Base-by-base conservation (phyloP, 2,888 invertebrate genomes). In the Drosophila mulleri region DNA sequence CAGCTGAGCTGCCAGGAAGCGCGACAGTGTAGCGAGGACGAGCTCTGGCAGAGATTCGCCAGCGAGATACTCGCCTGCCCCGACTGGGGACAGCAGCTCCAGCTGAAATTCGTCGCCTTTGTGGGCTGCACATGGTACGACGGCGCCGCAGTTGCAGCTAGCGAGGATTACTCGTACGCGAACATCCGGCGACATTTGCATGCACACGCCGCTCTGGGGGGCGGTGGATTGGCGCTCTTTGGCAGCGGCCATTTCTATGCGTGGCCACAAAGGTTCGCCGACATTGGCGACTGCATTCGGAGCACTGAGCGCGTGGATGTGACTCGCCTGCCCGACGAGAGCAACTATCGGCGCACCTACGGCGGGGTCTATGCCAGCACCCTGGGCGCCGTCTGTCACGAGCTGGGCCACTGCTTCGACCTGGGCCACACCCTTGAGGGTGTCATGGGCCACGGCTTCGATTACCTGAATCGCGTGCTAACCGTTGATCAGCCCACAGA, bases 361-460 rank as follows among this genome's bases (percentile, higher is more conserved):
- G 97, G 97, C 70, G 97, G 96, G 39, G 98, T 98, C 91, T 97
- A 96, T 93, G 96, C 98, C 18, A 98, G 98, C 8, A 98, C 98
- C 20, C 93, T 99, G 45, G 98, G 98, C 18, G 96, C 98, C 18
- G 96, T 97, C 11, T 95, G 98, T 45, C 99, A 99, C 92, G 99
- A 99, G 94, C 94, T 99, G 53, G 92, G 92, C 0, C 99, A 99
- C 92, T 97, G 97, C 0, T 98, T 99, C 92, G 98, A 98, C 93
- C 94, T 99, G 66, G 98, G 98, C 0, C 98, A 99, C 91, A 97
- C 98, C 0, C 95, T 95, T 82, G 95, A 96, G 80, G 98, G 98
- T 20, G 96, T 99, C 67, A 99, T 99, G 99, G 97, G 97, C 47
- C 95, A 96, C 91, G 98, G 97, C 47, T 98, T 97, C 91, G 97